These are phyloP conservation scores for Cinara cedri DNA, from an alignment of 2,888 invertebrate species.

Conservation along the genomic window DNA sequence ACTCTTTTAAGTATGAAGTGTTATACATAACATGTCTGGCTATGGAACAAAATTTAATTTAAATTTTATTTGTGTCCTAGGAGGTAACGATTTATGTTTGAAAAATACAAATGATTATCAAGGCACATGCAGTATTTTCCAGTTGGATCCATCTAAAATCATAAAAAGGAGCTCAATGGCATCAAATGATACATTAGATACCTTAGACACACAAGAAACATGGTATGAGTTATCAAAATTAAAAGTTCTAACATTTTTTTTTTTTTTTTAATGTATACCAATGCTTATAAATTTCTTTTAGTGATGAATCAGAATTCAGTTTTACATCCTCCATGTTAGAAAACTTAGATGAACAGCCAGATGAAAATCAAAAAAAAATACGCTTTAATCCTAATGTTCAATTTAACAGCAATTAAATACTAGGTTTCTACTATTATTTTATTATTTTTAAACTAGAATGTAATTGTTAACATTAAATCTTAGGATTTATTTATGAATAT, in stretches of 20 bases:
- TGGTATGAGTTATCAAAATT: conserved; percentile 8
- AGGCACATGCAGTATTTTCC: conserved; percentile 35
- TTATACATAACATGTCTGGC: background rate
- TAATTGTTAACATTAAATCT: conserved; percentile 2
- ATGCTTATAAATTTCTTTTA: background rate
- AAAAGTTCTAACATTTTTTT: background rate
- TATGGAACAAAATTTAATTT: background rate
- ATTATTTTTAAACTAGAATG: background rate
- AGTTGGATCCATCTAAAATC: conserved; percentile 43
- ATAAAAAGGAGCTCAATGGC: conserved; percentile 18
- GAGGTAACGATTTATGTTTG: conserved; percentile 26
- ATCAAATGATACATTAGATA: conserved; percentile 41
- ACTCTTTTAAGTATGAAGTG: conserved; percentile 28
- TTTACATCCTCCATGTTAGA: conserved; percentile 54
- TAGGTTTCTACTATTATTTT: conserved; percentile 9
- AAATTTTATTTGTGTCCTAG: background rate
- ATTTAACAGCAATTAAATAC: conserved; percentile 22
- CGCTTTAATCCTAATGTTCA: conserved; percentile 43
- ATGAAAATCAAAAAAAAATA: conserved; percentile 36
- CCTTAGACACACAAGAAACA: conserved; percentile 29
- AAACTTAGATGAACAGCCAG: conserved; percentile 35
- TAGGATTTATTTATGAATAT: background rate
- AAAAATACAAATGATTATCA: conserved; percentile 33
- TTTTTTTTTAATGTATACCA: background rate
- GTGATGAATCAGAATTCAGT: conserved; percentile 51